phyloP scores from a whole-genome alignment of 2,888 invertebrate genomes.

The Unio pictorum region DNA sequence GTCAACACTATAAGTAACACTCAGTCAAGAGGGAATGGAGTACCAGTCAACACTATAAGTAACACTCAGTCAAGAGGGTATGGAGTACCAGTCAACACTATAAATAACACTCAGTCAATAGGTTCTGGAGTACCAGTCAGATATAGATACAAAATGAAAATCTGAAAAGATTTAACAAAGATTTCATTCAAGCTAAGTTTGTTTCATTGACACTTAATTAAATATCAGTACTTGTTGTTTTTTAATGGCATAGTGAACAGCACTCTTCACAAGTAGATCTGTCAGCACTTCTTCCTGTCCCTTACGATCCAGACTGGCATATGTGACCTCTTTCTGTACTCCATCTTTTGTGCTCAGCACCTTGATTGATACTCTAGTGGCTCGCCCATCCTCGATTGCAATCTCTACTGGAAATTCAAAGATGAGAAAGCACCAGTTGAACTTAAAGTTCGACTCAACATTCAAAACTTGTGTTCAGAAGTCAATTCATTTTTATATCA shows the following conservation, averaged over 20 bases:
- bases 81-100: too few species aligned
- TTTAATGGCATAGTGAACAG: constrained; percentile 68
- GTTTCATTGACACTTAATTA: not conserved
- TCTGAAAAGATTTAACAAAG: not conserved
- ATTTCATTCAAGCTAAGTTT: too few species aligned
- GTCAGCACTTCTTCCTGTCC: constrained; percentile 67
- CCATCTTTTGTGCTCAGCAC: constrained; percentile 56
- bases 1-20: too few species aligned
- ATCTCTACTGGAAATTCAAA: constrained; percentile 17
- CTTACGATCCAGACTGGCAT: constrained; percentile 58
- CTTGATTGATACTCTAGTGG: constrained; percentile 37
- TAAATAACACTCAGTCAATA: too few species aligned
- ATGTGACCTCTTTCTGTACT: constrained; percentile 54
- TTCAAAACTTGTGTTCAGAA: too few species aligned
- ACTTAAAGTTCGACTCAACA: not conserved
- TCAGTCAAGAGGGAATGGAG: too few species aligned
- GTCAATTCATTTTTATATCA: too few species aligned
- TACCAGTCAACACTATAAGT: too few species aligned
- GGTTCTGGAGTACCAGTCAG: too few species aligned
- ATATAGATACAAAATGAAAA: not conserved
- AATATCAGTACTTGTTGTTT: constrained; percentile 61
- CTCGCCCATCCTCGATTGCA: constrained; percentile 16
- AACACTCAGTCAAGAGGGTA: too few species aligned
- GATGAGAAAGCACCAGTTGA: not conserved
- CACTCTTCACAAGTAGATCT: constrained; percentile 69